These are phyloP conservation scores for Nipponacmea schrenckii DNA, from an alignment of 2,888 invertebrate genomes.

Conservation along the genomic window DNA sequence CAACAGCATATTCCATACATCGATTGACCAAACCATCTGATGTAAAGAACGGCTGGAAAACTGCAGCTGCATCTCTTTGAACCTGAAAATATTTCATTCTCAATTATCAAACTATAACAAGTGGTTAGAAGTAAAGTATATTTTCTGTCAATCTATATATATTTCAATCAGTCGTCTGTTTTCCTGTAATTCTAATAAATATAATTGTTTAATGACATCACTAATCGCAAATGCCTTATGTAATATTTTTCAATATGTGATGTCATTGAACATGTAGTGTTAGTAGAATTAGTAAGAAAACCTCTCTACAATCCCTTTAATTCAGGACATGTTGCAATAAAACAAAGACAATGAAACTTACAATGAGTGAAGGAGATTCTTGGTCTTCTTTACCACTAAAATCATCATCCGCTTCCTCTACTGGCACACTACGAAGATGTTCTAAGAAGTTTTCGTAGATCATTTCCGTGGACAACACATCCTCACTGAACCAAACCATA, in stretches of 20 bases:
- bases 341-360: slow-evolving; percentile 25
- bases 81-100: slow-evolving; percentile 68
- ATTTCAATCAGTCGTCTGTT: no score
- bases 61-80: slow-evolving; percentile 87
- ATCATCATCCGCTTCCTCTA: slow-evolving; percentile 67
- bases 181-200: no score
- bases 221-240: no score
- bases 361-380: slow-evolving; percentile 60
- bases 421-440: slow-evolving; percentile 76
- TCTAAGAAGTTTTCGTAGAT: slow-evolving; percentile 95
- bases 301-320: no score
- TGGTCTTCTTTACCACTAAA: slow-evolving; percentile 52
- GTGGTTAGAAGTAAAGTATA: no score
- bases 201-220: no score
- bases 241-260: no score
- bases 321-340: no score
- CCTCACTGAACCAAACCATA: slow-evolving; percentile 99
- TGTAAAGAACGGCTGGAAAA: slow-evolving; percentile 86
- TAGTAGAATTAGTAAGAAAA: no score
- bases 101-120: no score
- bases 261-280: no score
- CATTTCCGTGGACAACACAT: slow-evolving; percentile 98
- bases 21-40: slow-evolving; percentile 93
- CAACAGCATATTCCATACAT: slow-evolving; percentile 89
- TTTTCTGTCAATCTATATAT: no score